Conservation (phyloP, 2,113 vertebrate species). For the Andinoacara biseriatus region DNA sequence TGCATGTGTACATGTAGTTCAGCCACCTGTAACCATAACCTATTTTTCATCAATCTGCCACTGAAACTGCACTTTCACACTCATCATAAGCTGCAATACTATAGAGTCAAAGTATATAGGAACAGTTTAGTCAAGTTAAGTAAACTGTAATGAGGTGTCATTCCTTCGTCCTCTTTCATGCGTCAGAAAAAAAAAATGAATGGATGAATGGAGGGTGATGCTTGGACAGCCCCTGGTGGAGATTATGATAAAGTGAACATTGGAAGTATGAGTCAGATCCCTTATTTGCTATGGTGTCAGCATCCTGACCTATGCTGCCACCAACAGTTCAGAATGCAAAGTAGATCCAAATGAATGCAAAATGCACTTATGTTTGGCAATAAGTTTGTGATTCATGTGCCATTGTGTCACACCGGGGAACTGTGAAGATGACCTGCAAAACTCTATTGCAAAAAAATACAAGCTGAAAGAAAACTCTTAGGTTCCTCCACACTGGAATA, state of each 20-base stretch:
- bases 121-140: constrained; percentile 16
- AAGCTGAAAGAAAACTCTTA: not conserved
- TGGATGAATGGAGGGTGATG: constrained; percentile 58
- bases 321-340: constrained; percentile 59
- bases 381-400: not conserved
- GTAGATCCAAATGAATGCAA: constrained; percentile 1
- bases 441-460: not conserved
- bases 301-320: constrained; percentile 60
- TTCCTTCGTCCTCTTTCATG: constrained; percentile 7
- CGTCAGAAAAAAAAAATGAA: constrained; percentile 49
- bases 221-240: constrained; percentile 78
- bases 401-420: rapidly evolving
- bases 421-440: too few species aligned
- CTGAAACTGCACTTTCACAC: not conserved
- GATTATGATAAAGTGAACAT: constrained; percentile 62
- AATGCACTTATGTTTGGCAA: not conserved
- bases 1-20: not conserved
- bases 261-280: constrained; percentile 29
- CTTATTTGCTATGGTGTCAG: constrained; percentile 32
- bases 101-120: not conserved
- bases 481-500: not conserved
- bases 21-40: constrained; percentile 1
- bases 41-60: not conserved
- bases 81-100: not conserved
- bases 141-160: not conserved